Base-by-base conservation (phyloP, 2,797 vertebrate species). In the Diplodus puntazzo region DNA sequence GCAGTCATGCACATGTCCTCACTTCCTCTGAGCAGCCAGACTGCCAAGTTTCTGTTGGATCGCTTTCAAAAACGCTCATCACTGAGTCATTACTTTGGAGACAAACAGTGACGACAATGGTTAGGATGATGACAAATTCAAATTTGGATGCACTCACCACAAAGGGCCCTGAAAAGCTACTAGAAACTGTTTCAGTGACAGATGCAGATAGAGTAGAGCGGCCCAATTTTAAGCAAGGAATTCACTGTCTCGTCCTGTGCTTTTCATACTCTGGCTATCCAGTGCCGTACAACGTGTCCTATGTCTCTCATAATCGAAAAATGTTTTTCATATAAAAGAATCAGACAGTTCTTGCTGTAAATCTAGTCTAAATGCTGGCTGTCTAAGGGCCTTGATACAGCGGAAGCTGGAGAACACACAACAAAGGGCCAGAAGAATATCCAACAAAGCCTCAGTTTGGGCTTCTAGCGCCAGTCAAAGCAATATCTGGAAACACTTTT, bases 401-500 rank as follows among this genome's bases (percentile, higher is more conserved):
- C 27, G 52, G 87, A 88, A 86, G 86, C 69, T 78, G 73, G 69
- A 79, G 54, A 88, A 92, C 86, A 94, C 87, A 89, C 86, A 92
- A 93, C 87, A 90, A 92, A 91, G 81, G 54, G n/a, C 81, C 67
- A 81, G 65, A 90, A 85, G 73, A 92, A 85, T 79, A 93, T 90
- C 88, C 82, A 84, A 71, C 83, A 90, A 90, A 91, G 89, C 87
- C 88, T 85, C 86, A 86, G 85, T 93, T 89, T 87, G 81, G 83
- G 72, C 85, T 91, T 79, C 83, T 80, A 85, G 83, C 73, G 70
- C 86, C 88, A 93, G 87, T 88, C 87, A 91, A 92, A 92, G 88
- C 85, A 90, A 85, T 92, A 92, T 91, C 92, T 95, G 94, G 93
- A 94, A 95, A 88, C 87, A 91, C 79, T 94, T 93, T 92, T 89